Evolutionary conservation across 1,140 invertebrate genomes (phyloP).

Genomic region (Drosophila mojavensis): DNA sequence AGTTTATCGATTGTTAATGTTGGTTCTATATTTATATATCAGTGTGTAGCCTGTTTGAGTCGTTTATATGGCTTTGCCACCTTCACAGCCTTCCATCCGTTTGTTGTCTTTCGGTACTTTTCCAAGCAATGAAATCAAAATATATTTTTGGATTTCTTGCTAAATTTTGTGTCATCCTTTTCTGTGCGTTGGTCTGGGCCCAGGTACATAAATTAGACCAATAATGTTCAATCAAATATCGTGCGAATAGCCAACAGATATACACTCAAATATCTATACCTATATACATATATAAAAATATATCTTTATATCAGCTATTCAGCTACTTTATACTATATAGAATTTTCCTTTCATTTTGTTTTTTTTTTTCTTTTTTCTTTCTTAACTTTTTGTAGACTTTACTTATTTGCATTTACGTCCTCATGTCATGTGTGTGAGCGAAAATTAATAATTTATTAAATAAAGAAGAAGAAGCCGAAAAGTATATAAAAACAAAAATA

Average conservation of each 20-base stretch:
- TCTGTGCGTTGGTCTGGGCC: slow-evolving; percentile 25
- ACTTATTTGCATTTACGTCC: slow-evolving; percentile 59
- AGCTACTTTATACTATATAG: slow-evolving; percentile 57
- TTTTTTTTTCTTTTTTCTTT: not conserved
- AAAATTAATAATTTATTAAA: slow-evolving; percentile 81
- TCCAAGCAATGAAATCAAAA: slow-evolving; percentile 40
- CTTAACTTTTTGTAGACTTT: slow-evolving; percentile 7
- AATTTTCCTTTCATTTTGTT: slow-evolving; percentile 22
- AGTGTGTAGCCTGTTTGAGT: slow-evolving; percentile 10
- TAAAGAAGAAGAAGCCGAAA: slow-evolving; percentile 18
- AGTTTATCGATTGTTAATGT: slow-evolving; percentile 31
- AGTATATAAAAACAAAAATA: slow-evolving; percentile 27
- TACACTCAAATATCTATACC: not conserved
- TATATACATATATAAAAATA: not conserved
- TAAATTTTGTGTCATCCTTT: slow-evolving; percentile 16
- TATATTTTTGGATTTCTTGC: slow-evolving; percentile 37
- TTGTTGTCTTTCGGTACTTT: slow-evolving; percentile 22
- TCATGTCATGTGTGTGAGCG: slow-evolving; percentile 63
- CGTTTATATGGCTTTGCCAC: slow-evolving; percentile 34
- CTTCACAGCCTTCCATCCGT: slow-evolving; percentile 27
- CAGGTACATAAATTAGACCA: slow-evolving; percentile 42
- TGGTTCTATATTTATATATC: slow-evolving; percentile 4
- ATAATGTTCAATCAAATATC: slow-evolving; percentile 49
- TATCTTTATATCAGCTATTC: not conserved
- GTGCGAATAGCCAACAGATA: slow-evolving; percentile 23